These are phyloP conservation scores for Atrina japonica DNA, from an alignment of 2,888 invertebrate genomes.

Conservation along the genomic window DNA sequence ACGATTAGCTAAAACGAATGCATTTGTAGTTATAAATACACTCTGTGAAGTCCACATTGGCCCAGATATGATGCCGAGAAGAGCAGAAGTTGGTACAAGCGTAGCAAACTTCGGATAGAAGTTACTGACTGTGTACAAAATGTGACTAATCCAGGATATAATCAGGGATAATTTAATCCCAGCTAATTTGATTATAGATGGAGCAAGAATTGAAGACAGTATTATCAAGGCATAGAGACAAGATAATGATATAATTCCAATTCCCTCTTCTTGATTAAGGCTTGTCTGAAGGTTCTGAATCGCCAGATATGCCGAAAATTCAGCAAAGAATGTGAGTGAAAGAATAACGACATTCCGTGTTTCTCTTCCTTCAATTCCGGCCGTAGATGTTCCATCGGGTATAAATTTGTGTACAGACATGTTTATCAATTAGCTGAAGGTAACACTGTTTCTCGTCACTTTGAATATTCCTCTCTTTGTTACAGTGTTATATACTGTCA, in stretches of 20 bases:
- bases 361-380: constrained; percentile 22
- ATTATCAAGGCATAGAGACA: constrained; percentile 73
- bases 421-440: too few relatives aligned
- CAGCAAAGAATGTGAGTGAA: constrained; percentile 68
- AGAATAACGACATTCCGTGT: constrained; percentile 59
- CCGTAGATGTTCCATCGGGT: too few relatives aligned
- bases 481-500: too few relatives aligned
- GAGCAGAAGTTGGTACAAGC: constrained; percentile 70
- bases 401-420: too few relatives aligned
- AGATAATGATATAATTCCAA: constrained; percentile 71
- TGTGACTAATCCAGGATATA: constrained; percentile 64
- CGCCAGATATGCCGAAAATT: constrained; percentile 73
- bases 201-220: constrained; percentile 72
- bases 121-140: constrained; percentile 71
- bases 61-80: constrained; percentile 71
- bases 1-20: constrained; percentile 65
- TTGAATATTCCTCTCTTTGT: too few relatives aligned
- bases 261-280: constrained; percentile 67
- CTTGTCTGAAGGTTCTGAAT: constrained; percentile 76
- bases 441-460: too few relatives aligned
- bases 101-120: constrained; percentile 71
- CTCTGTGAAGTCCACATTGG: constrained; percentile 76
- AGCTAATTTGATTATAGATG: constrained; percentile 65
- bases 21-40: constrained; percentile 71
- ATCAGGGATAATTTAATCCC: constrained; percentile 72